Base-by-base conservation (phyloP, 1,140 invertebrate genomes). In the Pseudomyrmex gracilis region DNA sequence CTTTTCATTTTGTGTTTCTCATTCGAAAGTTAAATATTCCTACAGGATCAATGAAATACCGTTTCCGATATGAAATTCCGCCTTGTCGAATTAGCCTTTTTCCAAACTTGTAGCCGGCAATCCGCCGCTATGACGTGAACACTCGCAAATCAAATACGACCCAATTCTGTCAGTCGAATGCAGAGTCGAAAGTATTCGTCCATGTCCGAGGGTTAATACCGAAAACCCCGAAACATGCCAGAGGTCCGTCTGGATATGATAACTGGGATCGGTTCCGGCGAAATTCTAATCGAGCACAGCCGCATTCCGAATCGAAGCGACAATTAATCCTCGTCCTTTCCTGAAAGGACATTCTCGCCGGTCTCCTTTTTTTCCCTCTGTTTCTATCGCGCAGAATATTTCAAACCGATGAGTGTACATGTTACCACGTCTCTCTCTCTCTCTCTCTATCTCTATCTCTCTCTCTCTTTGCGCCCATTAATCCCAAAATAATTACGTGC, bases 401-500 rank as follows among this genome's bases (percentile, higher is more conserved):
- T 87, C 68, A 78, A 13, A 43, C 15, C 60, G 10, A 76, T 17
- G 80, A 63, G 73, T 63, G 51, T 57, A 45, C 17, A 64, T 58
- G 43, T 55, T 70, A 49, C 53, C 64, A 43, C 13, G 58, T 34
- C 24, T 34, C 24, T 34, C 24, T 34, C 24, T 5, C 4, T 5
- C 4, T 5, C 24, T 24, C 24, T 24, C 24, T 1, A 1, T 24
- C 24, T 24, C 24, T 24, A 1, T 24, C 24, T 24, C 24, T 34
- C 24, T 34, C 24, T 34, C 3, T 34, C 24, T 34, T 5, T 34
- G 34, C 7, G 5, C 5, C 34, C 34, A 89, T 89, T 89, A 89
- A 88, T 89, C 61, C 60, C 78, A 86, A 89, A 89, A 89, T 88
- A 89, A 89, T 89, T 89, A 89, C 80, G 73, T 78, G 73, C 68